These are phyloP conservation scores for Polyploca ridens DNA, from an alignment of 2,888 invertebrate species.

Conservation along the genomic window DNA sequence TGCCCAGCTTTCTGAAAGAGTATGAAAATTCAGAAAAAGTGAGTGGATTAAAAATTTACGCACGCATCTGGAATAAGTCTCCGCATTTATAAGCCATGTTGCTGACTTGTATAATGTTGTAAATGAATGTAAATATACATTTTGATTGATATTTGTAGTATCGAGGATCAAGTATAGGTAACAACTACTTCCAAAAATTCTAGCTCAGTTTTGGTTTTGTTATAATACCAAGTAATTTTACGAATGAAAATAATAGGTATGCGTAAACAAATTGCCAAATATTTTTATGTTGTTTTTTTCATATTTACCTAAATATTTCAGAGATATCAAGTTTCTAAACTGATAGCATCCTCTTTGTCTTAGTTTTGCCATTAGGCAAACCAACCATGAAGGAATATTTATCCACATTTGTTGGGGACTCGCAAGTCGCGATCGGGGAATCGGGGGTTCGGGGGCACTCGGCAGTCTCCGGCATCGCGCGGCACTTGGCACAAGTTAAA, in stretches of 20 bases:
- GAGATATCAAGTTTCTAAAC: not conserved
- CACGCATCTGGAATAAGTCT: not conserved
- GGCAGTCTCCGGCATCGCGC: constrained; percentile 5
- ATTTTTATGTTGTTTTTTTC: too few species aligned
- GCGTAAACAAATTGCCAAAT: too few species aligned
- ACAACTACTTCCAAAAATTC: too few species aligned
- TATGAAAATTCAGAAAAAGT: not conserved
- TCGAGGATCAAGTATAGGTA: too few species aligned
- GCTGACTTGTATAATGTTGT: not conserved
- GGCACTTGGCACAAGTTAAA: constrained; percentile 75
- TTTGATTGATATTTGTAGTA: not conserved
- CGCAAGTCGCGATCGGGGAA: constrained; percentile 49
- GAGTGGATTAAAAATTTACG: not conserved
- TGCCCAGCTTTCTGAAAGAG: not conserved
- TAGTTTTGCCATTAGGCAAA: constrained; percentile 33
- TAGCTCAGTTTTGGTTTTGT: too few species aligned
- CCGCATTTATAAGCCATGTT: not conserved
- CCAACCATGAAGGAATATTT: constrained; percentile 48
- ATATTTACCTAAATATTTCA: not conserved
- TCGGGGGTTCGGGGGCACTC: constrained; percentile 38
- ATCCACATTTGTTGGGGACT: constrained; percentile 42
- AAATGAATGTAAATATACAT: not conserved
- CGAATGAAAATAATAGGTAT: too few species aligned
- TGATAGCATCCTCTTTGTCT: not conserved
- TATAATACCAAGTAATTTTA: too few species aligned